A percentile compares a stretch with the other conserved stretches of the same genome.
Conservation (phyloP, 2,113 vertebrate species). For the Rhizomys pruinosus region DNA sequence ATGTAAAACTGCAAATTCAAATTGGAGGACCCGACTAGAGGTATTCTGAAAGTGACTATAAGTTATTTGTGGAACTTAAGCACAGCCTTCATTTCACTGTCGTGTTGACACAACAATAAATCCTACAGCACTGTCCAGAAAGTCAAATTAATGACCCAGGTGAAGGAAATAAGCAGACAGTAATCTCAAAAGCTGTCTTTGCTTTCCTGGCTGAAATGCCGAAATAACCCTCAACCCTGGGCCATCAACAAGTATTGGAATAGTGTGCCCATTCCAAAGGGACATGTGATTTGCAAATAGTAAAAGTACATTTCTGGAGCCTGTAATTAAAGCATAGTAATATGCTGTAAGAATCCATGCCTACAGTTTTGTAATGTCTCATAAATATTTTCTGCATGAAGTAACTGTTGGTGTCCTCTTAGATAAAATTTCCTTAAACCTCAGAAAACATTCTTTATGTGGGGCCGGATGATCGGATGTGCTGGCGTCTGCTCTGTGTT, state of each 20-base stretch:
- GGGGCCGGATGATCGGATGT: constrained; percentile 18
- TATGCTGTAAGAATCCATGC: constrained; percentile 51
- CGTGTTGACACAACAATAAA: constrained; percentile 61
- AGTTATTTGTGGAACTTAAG: constrained; percentile 81
- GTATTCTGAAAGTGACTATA: constrained; percentile 70
- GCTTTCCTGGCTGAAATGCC: background rate
- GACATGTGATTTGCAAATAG: constrained; percentile 46
- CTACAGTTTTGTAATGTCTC: constrained; percentile 68
- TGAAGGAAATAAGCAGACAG: background rate
- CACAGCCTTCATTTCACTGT: constrained; percentile 67
- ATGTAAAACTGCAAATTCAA: constrained; percentile 75
- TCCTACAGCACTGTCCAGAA: constrained; percentile 25
- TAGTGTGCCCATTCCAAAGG: constrained; percentile 60
- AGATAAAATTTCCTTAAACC: constrained; percentile 70
- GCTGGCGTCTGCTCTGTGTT: constrained; percentile 39
- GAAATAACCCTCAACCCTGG: background rate
- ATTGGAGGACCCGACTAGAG: constrained; percentile 78
- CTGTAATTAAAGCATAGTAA: constrained; percentile 71
- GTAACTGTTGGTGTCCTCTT: constrained; percentile 64
- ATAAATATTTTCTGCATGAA: constrained; percentile 80
- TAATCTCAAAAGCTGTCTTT: constrained; percentile 15
- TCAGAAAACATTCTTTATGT: constrained; percentile 57
- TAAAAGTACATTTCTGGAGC: constrained; percentile 54
- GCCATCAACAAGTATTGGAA: background rate
- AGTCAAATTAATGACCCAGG: constrained; percentile 59